Base-by-base conservation (phyloP, 2,113 vertebrate genomes). In the Phalacrocorax pelagicus region DNA sequence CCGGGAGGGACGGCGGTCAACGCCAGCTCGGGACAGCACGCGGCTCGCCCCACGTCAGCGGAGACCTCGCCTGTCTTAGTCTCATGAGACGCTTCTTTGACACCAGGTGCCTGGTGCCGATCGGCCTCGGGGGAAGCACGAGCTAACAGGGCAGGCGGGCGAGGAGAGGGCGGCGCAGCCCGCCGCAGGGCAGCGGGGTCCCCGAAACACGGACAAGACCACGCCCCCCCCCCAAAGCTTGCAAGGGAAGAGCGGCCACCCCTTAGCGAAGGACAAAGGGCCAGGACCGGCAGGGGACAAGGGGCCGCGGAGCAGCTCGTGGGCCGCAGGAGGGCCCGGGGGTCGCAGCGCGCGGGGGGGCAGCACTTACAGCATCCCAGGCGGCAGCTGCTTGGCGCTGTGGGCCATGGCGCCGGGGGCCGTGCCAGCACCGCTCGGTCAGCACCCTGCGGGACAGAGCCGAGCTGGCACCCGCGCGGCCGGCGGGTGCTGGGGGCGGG, bases 361-460 rank as follows among this genome's bases (percentile, higher is more conserved):
- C 30, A n/a, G 49, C 82, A 98, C 98, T 98, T 94, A 98, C 98
- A 98, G 93, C 80, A 98, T 77, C 36, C 86, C 92, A 4, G 97
- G 38, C 3, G 96, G 73, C 20, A 92, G 96, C 95, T 97, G 98
- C 95, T 95, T 98, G 80, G 96, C 46, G 42, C 96, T 92, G 88
- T 98, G 97, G 55, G 98, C 98, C 98, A 98, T 98, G 91, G 83
- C 90, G 23, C 32, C 27, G 12, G 65, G 44, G 42, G 42, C 42
- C 42, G 11, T 14, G 42, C 42, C 42, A 42, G 42, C 42, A 32
- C 42, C 2, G 40, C 57, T 63, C 12, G 27, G 10, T 38, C 51
- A 21, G n/a, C 34, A 21, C 32, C 49, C 96, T 97, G 89, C 0
- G 4, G 88, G 59, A 70, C 57, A 36, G 40, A 65, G 74, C 36